Base-by-base conservation (phyloP, 1,140 invertebrate genomes). In the Drosophila busckii region DNA sequence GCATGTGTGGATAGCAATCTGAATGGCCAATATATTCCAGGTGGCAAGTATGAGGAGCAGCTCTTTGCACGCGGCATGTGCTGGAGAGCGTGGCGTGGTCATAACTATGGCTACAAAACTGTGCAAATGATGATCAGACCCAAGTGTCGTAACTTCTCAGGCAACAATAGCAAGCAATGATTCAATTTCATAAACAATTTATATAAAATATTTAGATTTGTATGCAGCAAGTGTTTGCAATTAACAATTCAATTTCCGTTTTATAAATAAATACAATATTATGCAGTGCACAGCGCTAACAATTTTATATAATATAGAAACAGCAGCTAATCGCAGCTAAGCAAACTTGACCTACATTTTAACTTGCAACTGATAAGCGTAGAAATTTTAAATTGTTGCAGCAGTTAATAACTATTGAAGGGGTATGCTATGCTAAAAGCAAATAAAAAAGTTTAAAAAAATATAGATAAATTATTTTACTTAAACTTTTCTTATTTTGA, bases 121-220 rank as follows among this genome's bases (percentile, higher is more conserved):
- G 69, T 64, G 12, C 73, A 82, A 34, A 78, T 78, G 69, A 69
- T 82, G 75, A 75, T 78, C 48, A 34, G 73, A 13, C 75, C 73
- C 2, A 82, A 64, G 26, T 78, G 71, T 22, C 48, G 67, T 17
- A 62, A 45, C 9, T 44, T 70, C n/a, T 41, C 54, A 5, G 23
- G 15, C 44, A 42, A 46, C 5, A 41, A 17, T 7, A 40, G 16
- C 31, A 4, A 15, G 28, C 13, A 28, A 69, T 26, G 48, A 48
- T 13, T 23, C 28, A 48, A 12, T 38, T 40, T 17, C 17, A 10
- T 20, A 41, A 56, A 28, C 54, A 46, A 59, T 29, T 61, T n/a
- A n/a, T 46, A 32, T 13, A 29, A 25, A 31, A 26, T 5, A 23
- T 28, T 58, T 28, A 22, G n/a, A 41, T 56, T 67, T 28, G 13